These are phyloP conservation scores for Gnatocerus cornutus DNA, from an alignment of 2,888 invertebrate species.

Conservation along the genomic window DNA sequence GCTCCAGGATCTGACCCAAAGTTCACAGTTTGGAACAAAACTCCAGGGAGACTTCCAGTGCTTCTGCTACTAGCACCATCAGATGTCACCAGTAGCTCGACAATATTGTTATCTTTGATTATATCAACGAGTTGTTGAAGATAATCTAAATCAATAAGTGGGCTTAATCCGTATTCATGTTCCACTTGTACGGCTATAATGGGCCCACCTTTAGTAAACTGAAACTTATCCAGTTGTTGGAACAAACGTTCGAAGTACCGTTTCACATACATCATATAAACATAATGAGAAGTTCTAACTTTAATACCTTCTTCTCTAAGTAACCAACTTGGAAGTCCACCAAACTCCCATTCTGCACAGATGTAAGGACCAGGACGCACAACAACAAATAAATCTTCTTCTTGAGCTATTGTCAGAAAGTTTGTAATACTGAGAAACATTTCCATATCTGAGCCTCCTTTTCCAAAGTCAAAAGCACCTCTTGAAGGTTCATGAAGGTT, in stretches of 20 bases:
- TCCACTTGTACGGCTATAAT: constrained; percentile 72
- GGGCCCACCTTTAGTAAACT: constrained; percentile 77
- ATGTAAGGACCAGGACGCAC: constrained; percentile 92
- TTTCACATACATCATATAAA: constrained; percentile 71
- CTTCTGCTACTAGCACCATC: constrained; percentile 68
- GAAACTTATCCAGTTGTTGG: constrained; percentile 70
- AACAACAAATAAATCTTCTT: constrained; percentile 84
- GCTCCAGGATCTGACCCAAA: constrained; percentile 69
- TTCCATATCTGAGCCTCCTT: constrained; percentile 73
- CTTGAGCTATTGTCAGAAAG: constrained; percentile 82
- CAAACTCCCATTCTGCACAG: constrained; percentile 87
- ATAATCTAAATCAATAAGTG: constrained; percentile 66
- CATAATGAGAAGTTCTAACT: constrained; percentile 65
- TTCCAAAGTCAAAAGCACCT: constrained; percentile 76
- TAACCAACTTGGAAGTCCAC: constrained; percentile 62
- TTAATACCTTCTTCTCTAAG: constrained; percentile 71
- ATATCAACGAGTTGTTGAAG: constrained; percentile 68
- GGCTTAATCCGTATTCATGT: constrained; percentile 94
- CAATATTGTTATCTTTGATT: constrained; percentile 67
- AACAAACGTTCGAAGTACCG: constrained; percentile 73
- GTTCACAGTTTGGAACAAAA: constrained; percentile 72
- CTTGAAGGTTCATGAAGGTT: constrained; percentile 88
- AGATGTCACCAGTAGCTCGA: constrained; percentile 73
- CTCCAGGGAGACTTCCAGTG: constrained; percentile 68
- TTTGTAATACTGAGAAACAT: constrained; percentile 73